Conservation (phyloP, 1,140 invertebrate species). For the Penaeus indicus region DNA sequence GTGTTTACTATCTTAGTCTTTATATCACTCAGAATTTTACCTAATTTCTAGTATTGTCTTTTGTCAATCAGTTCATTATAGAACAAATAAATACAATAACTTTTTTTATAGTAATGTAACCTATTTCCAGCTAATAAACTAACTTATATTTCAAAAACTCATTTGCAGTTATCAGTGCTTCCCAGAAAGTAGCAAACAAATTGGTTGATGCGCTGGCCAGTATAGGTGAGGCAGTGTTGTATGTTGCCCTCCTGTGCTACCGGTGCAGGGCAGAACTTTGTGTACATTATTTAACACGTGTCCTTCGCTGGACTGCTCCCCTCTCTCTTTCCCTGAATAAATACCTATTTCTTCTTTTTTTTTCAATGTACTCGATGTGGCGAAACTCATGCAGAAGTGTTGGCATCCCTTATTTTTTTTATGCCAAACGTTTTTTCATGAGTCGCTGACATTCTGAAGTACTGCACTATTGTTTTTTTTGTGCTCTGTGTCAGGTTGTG, state of each 20-base stretch:
- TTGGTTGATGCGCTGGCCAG: constrained; percentile 63
- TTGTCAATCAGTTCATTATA: no score
- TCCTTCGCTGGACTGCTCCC: background rate
- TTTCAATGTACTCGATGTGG: constrained; percentile 24
- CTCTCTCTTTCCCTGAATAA: background rate
- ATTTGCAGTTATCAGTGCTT: constrained; percentile 62
- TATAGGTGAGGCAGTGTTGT: constrained; percentile 62
- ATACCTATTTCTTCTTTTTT: background rate
- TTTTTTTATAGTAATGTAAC: background rate
- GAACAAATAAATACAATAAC: no score
- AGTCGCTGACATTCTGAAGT: constrained; percentile 35
- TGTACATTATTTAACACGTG: constrained; percentile 10
- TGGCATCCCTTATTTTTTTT: background rate
- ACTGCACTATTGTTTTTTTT: background rate
- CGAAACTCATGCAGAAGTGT: background rate
- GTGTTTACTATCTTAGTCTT: no score
- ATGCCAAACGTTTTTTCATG: background rate
- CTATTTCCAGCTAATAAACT: background rate
- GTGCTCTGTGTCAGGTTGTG: no score
- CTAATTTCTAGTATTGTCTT: no score
- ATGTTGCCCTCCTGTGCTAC: constrained; percentile 23
- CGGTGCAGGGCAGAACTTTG: constrained; percentile 27
- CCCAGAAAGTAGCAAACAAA: constrained; percentile 65
- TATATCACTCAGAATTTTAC: no score
- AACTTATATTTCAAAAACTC: constrained; percentile 54